phyloP scores from a whole-genome alignment of 2,797 vertebrate genomes.

The Microcaecilia unicolor region DNA sequence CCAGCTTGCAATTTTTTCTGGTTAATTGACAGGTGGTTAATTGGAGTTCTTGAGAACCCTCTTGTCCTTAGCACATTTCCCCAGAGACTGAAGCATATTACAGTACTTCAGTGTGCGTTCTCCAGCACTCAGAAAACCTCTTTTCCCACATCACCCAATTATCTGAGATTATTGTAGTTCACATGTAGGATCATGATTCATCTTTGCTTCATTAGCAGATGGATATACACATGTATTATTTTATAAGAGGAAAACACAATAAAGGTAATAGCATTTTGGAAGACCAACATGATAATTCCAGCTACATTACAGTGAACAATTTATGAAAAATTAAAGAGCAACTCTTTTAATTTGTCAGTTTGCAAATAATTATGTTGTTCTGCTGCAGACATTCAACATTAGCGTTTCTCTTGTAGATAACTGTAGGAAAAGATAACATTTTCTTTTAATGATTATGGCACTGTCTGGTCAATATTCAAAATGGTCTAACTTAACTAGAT shows the following conservation, averaged over 20 bases:
- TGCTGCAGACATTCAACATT: neutral
- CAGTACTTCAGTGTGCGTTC: neutral
- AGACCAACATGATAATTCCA: slow-evolving; percentile 2
- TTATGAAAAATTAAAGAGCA: neutral
- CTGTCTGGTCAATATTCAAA: too few relatives aligned
- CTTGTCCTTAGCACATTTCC: neutral
- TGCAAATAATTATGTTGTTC: neutral
- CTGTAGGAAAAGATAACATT: slow-evolving; percentile 11
- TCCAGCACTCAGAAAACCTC: slow-evolving; percentile 4
- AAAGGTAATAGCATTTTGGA: slow-evolving; percentile 1
- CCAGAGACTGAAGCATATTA: slow-evolving; percentile 7
- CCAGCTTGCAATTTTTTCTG: neutral
- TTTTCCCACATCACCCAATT: slow-evolving; percentile 15
- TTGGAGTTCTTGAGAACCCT: neutral
- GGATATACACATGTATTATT: slow-evolving; percentile 12
- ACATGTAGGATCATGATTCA: slow-evolving; percentile 13
- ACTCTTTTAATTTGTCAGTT: neutral
- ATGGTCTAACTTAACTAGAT: too few relatives aligned
- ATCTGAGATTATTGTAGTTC: slow-evolving; percentile 11
- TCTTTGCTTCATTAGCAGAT: slow-evolving; percentile 20
- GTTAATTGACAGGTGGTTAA: neutral
- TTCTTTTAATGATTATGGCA: neutral
- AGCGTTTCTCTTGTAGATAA: neutral
- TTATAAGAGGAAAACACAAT: slow-evolving; percentile 13
- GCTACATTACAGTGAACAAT: slow-evolving; percentile 11